A percentile compares a stretch with the other conserved stretches of the same genome.
Conservation (phyloP, 2,888 invertebrate genomes). For the Coremacera marginata region DNA sequence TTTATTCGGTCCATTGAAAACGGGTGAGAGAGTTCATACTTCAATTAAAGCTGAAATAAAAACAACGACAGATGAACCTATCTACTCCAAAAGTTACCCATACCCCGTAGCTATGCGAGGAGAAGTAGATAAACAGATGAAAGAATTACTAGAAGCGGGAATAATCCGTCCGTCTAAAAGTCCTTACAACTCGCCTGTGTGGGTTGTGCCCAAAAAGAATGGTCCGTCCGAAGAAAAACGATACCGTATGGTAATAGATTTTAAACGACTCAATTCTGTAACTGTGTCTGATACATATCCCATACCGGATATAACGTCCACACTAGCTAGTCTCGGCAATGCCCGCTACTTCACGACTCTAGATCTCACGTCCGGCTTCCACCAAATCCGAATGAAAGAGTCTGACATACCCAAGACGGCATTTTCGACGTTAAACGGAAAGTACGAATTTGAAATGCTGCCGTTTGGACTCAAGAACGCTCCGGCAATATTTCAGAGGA, state of each 20-base stretch:
- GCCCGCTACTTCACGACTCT: slow-evolving; percentile 49
- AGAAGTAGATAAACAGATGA: slow-evolving; percentile 60
- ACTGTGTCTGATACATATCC: slow-evolving; percentile 48
- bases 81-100: slow-evolving; percentile 59
- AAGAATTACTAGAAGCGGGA: slow-evolving; percentile 54
- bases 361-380: slow-evolving; percentile 48
- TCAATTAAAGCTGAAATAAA: slow-evolving; percentile 59
- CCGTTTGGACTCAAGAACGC: slow-evolving; percentile 37
- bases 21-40: not conserved
- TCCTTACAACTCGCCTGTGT: slow-evolving; percentile 53
- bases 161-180: slow-evolving; percentile 56
- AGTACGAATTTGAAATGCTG: slow-evolving; percentile 28
- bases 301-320: slow-evolving; percentile 46
- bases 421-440: slow-evolving; percentile 44
- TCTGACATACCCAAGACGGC: slow-evolving; percentile 38
- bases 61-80: slow-evolving; percentile 52
- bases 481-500: slow-evolving; percentile 41
- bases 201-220: slow-evolving; percentile 50
- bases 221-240: slow-evolving; percentile 46
- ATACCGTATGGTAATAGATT: slow-evolving; percentile 48
- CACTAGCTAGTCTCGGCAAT: slow-evolving; percentile 46
- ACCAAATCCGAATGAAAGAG: slow-evolving; percentile 40
- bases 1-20: not conserved
- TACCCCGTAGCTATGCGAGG: slow-evolving; percentile 59
- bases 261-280: slow-evolving; percentile 47